These are phyloP conservation scores for Urosaurus nigricauda DNA, from an alignment of 2,797 vertebrate species.

Conservation along the genomic window DNA sequence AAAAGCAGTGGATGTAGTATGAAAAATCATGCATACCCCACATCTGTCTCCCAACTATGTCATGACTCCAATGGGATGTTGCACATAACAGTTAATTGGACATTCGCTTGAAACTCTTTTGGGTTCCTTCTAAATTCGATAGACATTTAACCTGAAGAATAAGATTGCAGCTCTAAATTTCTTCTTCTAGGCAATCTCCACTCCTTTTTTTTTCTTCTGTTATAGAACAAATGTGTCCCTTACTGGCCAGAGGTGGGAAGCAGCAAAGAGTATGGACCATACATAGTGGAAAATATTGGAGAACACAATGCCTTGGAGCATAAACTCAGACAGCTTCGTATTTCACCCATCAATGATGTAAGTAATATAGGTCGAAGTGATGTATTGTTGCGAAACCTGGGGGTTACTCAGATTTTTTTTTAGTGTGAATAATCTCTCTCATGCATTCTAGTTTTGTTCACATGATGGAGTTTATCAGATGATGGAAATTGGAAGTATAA, in stretches of 20 bases:
- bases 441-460: no score
- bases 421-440: no score
- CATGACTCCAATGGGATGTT: not conserved
- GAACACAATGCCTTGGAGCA: constrained; percentile 88
- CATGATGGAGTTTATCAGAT: no score
- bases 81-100: not conserved
- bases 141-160: not conserved
- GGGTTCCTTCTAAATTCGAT: not conserved
- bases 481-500: no score
- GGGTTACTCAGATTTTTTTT: no score
- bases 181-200: not conserved
- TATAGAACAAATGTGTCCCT: constrained; percentile 94
- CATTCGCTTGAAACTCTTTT: not conserved
- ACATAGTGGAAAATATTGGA: constrained; percentile 76
- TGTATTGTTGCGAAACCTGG: not conserved
- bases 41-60: not conserved
- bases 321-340: constrained; percentile 85
- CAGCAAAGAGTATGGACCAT: constrained; percentile 80
- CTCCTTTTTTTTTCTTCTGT: constrained; percentile 34
- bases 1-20: not conserved
- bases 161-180: not conserved
- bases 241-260: constrained; percentile 89
- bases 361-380: constrained; percentile 38
- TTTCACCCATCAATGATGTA: constrained; percentile 82
- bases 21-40: not conserved